A percentile compares a stretch with the other conserved stretches of the same genome.
phyloP scores from a whole-genome alignment of 2,888 invertebrate genomes.

The Sminthurinus aureus region DNA sequence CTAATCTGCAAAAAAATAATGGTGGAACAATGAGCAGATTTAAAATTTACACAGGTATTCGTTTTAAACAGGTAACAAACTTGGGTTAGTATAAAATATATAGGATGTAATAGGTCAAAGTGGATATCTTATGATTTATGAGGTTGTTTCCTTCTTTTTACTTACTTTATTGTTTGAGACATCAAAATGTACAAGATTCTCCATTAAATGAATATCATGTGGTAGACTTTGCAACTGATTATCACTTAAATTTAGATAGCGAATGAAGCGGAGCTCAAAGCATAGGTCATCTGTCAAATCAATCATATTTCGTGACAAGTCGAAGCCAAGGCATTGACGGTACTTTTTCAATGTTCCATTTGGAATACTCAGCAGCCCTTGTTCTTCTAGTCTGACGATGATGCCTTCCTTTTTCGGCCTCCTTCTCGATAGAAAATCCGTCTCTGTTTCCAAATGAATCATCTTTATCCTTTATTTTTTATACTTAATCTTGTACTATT shows the following conservation, averaged over 20 bases:
- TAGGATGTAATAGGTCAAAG: no score
- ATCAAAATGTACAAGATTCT: constrained; percentile 15
- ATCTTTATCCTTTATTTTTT: no score
- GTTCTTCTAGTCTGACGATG: not conserved
- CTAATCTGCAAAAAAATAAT: constrained; percentile 4
- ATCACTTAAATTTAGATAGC: constrained; percentile 21
- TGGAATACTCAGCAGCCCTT: not conserved
- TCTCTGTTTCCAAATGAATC: no score
- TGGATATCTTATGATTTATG: no score
- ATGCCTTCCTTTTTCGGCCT: not conserved
- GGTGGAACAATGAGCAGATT: not conserved
- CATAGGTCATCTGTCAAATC: constrained; percentile 21
- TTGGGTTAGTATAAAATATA: no score
- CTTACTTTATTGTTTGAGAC: constrained; percentile 16
- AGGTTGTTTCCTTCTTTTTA: not conserved
- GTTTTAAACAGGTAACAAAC: no score
- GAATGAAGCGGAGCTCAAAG: not conserved
- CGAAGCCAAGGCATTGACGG: constrained; percentile 16
- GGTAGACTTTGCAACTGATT: constrained; percentile 3
- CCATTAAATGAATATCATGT: constrained; percentile 13
- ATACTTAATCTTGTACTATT: no score
- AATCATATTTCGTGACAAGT: constrained; percentile 20
- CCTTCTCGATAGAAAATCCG: no score
- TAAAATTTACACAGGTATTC: not conserved
- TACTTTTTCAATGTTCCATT: constrained; percentile 10